Conservation (phyloP, 2,888 invertebrate species). For the Lycocerus yunnanus region DNA sequence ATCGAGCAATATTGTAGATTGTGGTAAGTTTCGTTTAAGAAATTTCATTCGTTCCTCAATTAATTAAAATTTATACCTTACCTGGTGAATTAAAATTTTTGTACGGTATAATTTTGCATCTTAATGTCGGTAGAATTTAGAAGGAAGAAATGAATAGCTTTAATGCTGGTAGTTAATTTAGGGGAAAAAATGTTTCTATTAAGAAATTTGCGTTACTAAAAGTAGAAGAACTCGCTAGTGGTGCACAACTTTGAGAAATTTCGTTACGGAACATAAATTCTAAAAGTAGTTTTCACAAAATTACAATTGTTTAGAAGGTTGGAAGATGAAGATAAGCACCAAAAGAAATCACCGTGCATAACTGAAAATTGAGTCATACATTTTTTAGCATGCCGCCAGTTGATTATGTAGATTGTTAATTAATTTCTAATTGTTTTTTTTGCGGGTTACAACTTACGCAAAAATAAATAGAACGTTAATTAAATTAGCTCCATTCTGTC, state of each 20-base stretch:
- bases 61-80: neutral
- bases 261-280: slow-evolving; percentile 3
- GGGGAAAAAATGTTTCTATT: neutral
- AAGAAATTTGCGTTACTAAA: neutral
- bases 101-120: neutral
- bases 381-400: neutral
- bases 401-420: neutral
- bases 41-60: neutral
- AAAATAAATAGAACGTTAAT: neutral
- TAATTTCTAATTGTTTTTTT: neutral
- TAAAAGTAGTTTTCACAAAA: slow-evolving; percentile 1
- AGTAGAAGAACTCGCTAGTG: neutral
- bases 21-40: neutral
- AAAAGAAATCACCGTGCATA: slow-evolving; percentile 5
- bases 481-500: neutral
- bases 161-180: neutral
- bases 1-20: neutral
- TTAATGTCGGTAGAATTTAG: neutral
- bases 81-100: neutral
- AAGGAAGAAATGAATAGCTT: no score
- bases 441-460: neutral
- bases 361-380: neutral
- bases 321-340: slow-evolving; percentile 2
- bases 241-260: slow-evolving; percentile 1
- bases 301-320: slow-evolving; percentile 3